These are phyloP conservation scores for Botia almorhae DNA, from an alignment of 2,797 vertebrate genomes.

Conservation along the genomic window DNA sequence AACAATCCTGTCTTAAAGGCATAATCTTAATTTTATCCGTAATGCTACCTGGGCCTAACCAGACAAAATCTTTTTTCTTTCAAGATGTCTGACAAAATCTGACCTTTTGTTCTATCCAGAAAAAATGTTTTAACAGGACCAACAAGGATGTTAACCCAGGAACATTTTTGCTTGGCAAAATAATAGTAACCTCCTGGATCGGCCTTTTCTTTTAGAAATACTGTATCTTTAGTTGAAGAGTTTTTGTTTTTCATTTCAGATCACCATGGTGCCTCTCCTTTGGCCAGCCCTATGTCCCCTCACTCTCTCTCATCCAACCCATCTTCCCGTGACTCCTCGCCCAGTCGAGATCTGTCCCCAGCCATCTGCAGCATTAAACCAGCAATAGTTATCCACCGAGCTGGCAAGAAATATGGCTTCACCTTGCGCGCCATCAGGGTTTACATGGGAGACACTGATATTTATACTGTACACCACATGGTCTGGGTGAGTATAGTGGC, in stretches of 20 bases:
- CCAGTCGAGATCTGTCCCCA: slow-evolving; percentile 92
- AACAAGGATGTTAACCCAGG: neutral
- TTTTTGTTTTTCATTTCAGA: slow-evolving; percentile 71
- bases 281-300: slow-evolving; percentile 98
- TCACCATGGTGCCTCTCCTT: slow-evolving; percentile 89
- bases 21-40: neutral
- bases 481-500: slow-evolving; percentile 89
- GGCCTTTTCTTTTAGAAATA: neutral
- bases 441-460: slow-evolving; percentile 94
- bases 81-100: no score
- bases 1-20: neutral
- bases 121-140: neutral
- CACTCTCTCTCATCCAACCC: slow-evolving; percentile 96
- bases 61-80: no score
- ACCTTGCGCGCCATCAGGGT: slow-evolving; percentile 94
- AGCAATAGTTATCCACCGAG: slow-evolving; percentile 90
- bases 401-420: slow-evolving; percentile 97
- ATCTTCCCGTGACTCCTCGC: slow-evolving; percentile 96
- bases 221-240: neutral
- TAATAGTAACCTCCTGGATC: neutral
- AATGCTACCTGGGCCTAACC: no score
- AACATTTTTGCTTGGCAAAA: neutral
- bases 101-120: neutral
- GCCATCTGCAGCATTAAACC: slow-evolving; percentile 83
- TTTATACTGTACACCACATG: slow-evolving; percentile 98